A percentile compares a stretch with the other conserved stretches of the same genome.
Conservation (phyloP, 2,113 vertebrate genomes). For the Corythornis cristatus region DNA sequence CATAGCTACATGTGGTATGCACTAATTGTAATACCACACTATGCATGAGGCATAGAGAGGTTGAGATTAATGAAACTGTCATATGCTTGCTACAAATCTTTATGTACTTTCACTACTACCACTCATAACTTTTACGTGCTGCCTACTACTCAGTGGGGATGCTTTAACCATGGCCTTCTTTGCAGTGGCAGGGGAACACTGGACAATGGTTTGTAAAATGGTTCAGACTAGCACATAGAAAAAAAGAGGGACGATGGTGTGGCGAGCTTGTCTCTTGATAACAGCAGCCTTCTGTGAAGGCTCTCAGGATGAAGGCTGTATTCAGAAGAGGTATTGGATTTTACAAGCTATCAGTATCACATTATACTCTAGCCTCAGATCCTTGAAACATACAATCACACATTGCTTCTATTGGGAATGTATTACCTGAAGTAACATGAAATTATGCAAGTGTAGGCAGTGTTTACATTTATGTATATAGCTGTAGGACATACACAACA, state of each 20-base stretch:
- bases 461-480: constrained; percentile 7
- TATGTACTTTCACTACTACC: not conserved
- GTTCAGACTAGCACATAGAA: not conserved
- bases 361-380: not conserved
- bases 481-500: not conserved
- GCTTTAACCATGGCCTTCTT: not conserved
- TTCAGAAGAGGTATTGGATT: not conserved
- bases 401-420: not conserved
- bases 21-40: not conserved
- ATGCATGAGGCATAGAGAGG: not conserved
- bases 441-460: not conserved
- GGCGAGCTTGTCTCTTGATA: not conserved
- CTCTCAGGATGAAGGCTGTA: not conserved
- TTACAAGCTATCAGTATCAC: not conserved
- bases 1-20: not conserved
- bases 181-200: not conserved
- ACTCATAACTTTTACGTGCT: not conserved
- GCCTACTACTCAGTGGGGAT: not conserved
- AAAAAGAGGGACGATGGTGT: not conserved
- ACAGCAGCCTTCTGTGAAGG: not conserved
- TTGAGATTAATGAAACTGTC: not conserved
- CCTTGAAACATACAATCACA: not conserved
- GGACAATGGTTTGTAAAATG: not conserved
- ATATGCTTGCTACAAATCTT: not conserved
- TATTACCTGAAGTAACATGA: not conserved